Evolutionary conservation across 2,113 vertebrate genomes (phyloP), one percentile per base, ranked within the genome.

Genomic region (Caranx ignobilis): DNA sequence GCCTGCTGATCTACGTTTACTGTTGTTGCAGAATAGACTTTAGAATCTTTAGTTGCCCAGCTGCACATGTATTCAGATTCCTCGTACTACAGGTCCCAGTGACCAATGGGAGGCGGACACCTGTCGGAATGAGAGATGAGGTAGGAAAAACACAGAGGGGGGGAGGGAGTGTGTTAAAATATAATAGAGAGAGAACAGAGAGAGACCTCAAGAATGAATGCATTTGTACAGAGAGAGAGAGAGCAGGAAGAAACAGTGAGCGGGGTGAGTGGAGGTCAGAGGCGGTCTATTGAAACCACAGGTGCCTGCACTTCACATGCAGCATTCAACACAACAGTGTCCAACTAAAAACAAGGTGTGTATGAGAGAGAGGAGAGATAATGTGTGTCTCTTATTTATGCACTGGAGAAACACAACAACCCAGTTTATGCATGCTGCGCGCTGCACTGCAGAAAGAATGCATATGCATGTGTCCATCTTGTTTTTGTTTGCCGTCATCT

Each of bases 301-400:
- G 88, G 84, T 89, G 91, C 71, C 55, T 70, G 63, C 52, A 48
- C 87, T 89, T 88, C 81, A 89, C 18, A 82, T 26, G 19, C 73
- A 61, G 43, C 35, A 0, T n/a, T 81, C 77, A 79, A 11, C 70
- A 41, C 21, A 52, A 16, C 39, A 73, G 62, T 52, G 80, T 75
- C 55, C 15, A 41, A 43, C 41, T 54, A 26, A 71, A 75, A 71
- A 75, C 39, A 56, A 8, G 71, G 71, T 57, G 52, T 85, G 57
- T 16, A 32, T 77, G 21, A 16, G 62, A 21, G 26, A 32, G 8
- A 7, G 21, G 21, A 37, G 37, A 48, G 34, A 15, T 6, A 18
- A 6, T 21, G 56, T 43, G 32, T 16, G 62, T 18, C 48, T 82
- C 34, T 61, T 60, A 69, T 83, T 83, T 77, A 83, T 70, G 61